Base-by-base conservation (phyloP, 2,888 invertebrate genomes). In the Plagiodera versicolora region DNA sequence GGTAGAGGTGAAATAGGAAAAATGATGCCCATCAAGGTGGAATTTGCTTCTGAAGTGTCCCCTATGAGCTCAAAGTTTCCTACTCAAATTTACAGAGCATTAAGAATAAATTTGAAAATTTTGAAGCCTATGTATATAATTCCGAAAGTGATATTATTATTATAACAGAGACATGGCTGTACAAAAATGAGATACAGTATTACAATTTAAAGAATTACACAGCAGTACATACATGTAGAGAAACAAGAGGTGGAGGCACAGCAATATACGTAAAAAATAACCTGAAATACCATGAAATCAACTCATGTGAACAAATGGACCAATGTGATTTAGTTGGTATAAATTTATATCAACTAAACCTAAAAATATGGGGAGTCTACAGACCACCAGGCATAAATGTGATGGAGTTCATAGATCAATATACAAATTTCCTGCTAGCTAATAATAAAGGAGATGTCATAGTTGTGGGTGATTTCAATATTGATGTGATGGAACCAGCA, bases 1-100 rank as follows among this genome's bases (percentile, higher is more conserved):
- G 50, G 50, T 9, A 50, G 50, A 16, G 50, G 50, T 8, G 50
- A 50, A 50, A 50, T 50, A 30, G 50, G 50, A 50, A 50, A 50
- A 30, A 16, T 50, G 10, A 50, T 50, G 50, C 50, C 50, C 17
- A 50, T 50, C 50, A 50, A 30, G 30, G 50, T 50, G 14, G 32
- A 50, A 30, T 50, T 50, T 50, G 28, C n/a, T 8, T 30, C 30
- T 50, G 50, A 50, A 30, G 1, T 30, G 50, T 50, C 1, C 30
- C 16, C 30, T 16, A 50, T 50, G 17, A 50, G 10, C 30, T 50
- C 30, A 50, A 50, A 50, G 30, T 50, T 28, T 50, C 50, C 17
- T 30, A 50, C 50, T 30, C 50, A 30, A 50, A 50, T 50, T 17
- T 50, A 50, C 50, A 50, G 30, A 50, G 50, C 50, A 30, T 50